A percentile compares a stretch with the other conserved stretches of the same genome.
Evolutionary conservation across 1,140 invertebrate species (phyloP).

Genomic region (Paralvinella palmiformis): DNA sequence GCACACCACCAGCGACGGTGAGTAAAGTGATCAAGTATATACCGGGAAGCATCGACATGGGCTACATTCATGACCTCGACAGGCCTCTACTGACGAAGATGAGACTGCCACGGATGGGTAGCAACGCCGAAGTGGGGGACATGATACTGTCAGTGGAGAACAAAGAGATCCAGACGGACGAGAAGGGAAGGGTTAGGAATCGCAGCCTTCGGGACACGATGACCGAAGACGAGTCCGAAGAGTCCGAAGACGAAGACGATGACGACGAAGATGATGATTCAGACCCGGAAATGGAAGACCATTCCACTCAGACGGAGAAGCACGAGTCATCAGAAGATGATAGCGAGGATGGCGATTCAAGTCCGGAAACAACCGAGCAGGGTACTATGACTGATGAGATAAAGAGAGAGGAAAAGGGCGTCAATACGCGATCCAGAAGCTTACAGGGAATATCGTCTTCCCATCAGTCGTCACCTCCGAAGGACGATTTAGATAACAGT

Average conservation of each 20-base stretch:
- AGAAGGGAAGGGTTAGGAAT: neutral
- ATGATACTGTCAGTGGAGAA: neutral
- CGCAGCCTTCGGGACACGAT: neutral
- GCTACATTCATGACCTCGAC: conserved; percentile 38
- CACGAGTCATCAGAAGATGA: neutral
- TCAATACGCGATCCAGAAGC: conserved; percentile 40
- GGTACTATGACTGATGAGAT: conserved; percentile 35
- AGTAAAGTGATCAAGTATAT: conserved; percentile 41
- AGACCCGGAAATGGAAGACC: conserved; percentile 10
- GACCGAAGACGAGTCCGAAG: neutral
- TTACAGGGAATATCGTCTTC: too few species aligned
- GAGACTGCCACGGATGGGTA: conserved; percentile 16
- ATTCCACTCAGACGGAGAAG: conserved; percentile 1
- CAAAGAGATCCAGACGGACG: conserved; percentile 8
- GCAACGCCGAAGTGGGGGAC: neutral
- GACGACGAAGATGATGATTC: conserved; percentile 18
- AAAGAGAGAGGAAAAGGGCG: conserved; percentile 36
- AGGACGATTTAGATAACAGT: conserved; percentile 49
- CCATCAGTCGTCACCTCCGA: conserved; percentile 19
- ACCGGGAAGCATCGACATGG: conserved; percentile 42
- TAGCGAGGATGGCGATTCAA: conserved; percentile 17
- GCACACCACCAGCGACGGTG: conserved; percentile 39
- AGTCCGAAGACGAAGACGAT: conserved; percentile 15
- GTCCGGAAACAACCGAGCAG: conserved; percentile 21
- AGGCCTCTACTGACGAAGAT: conserved; percentile 26